These are phyloP conservation scores for Trisateles emortualis DNA, from an alignment of 2,888 invertebrate species.

Conservation along the genomic window DNA sequence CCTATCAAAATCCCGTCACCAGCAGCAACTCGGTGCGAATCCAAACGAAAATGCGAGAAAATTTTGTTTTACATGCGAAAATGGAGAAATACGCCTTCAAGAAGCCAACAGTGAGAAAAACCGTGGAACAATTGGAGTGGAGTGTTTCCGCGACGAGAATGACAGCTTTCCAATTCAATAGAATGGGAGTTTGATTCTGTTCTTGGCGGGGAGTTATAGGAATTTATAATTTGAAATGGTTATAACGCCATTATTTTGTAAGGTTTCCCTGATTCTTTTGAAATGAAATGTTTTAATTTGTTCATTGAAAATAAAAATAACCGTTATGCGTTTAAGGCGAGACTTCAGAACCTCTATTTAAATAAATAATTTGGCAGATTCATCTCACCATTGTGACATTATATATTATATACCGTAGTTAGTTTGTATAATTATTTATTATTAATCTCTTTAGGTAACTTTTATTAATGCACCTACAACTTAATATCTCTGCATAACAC, in stretches of 20 bases:
- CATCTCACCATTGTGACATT: too few species aligned
- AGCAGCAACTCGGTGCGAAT: slow-evolving; percentile 72
- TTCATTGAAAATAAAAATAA: too few species aligned
- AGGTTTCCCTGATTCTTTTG: not conserved
- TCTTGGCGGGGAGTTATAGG: slow-evolving; percentile 32
- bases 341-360: too few species aligned
- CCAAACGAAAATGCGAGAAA: slow-evolving; percentile 77
- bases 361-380: too few species aligned
- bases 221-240: slow-evolving; percentile 18
- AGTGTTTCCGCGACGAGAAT: slow-evolving; percentile 59
- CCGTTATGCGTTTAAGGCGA: too few species aligned
- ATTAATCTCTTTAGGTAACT: too few species aligned
- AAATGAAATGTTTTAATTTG: not conserved
- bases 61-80: slow-evolving; percentile 84
- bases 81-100: slow-evolving; percentile 72
- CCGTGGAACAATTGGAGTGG: slow-evolving; percentile 58
- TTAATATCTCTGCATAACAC: too few species aligned
- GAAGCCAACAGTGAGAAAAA: slow-evolving; percentile 56
- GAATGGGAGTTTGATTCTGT: slow-evolving; percentile 56
- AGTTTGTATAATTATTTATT: too few species aligned
- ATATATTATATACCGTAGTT: too few species aligned
- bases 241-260: slow-evolving; percentile 1
- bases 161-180: slow-evolving; percentile 73
- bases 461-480: too few species aligned
- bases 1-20: slow-evolving; percentile 76